A percentile compares a stretch with the other conserved stretches of the same genome.
Conservation (phyloP, 2,797 vertebrate genomes). For the Botia almorhae region DNA sequence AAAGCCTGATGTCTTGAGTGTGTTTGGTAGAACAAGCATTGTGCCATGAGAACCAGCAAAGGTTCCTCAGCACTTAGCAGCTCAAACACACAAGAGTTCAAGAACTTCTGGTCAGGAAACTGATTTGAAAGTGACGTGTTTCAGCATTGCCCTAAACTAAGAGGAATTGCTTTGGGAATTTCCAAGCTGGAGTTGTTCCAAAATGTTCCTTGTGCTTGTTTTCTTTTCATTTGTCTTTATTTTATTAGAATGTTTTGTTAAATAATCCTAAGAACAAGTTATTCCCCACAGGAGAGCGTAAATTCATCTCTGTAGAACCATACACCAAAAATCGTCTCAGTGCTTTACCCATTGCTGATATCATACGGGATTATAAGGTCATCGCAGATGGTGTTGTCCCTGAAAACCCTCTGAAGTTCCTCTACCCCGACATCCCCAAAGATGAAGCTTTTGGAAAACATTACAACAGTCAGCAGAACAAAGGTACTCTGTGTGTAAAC, state of each 20-base stretch:
- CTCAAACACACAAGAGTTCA: not conserved
- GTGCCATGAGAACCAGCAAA: not conserved
- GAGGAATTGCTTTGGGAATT: constrained; percentile 11
- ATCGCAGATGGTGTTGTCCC: constrained; percentile 91
- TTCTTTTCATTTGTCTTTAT: not conserved
- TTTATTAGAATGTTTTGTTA: not conserved
- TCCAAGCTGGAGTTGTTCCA: constrained; percentile 6
- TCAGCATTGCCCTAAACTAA: not conserved
- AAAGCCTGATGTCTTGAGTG: not conserved
- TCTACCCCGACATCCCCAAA: constrained; percentile 71
- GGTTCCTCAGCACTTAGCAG: not conserved
- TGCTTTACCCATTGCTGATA: constrained; percentile 92
- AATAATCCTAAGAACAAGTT: not conserved
- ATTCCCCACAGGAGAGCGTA: constrained; percentile 82
- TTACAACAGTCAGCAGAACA: constrained; percentile 83
- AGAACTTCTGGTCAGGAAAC: not conserved
- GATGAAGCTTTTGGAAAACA: too few relatives aligned
- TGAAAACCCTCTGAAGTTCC: constrained; percentile 88
- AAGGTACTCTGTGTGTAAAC: constrained; percentile 74
- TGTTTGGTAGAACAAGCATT: not conserved
- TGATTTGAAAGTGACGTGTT: not conserved
- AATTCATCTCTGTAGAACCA: constrained; percentile 95
- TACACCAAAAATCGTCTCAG: constrained; percentile 92
- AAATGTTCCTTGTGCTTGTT: not conserved
- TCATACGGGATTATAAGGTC: constrained; percentile 95